phyloP scores from a whole-genome alignment of 2,113 vertebrate genomes.

The Pungitius pungitius region DNA sequence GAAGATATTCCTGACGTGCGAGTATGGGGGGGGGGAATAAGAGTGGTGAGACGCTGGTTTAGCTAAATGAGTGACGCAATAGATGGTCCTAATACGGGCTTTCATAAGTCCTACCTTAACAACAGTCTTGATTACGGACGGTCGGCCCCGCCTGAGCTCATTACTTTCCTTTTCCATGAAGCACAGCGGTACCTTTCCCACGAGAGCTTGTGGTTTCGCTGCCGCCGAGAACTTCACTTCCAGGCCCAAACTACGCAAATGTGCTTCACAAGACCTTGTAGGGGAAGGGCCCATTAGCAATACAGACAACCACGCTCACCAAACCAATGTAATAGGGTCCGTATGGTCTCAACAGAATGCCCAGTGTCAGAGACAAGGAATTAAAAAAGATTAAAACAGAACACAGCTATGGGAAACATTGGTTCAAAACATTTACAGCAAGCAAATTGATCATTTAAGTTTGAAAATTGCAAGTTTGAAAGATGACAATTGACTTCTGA shows the following conservation, averaged over 20 bases:
- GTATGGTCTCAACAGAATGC: neutral
- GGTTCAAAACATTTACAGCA: neutral
- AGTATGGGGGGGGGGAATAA: neutral
- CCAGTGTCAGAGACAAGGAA: neutral
- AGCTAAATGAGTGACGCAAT: neutral
- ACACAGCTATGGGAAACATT: neutral
- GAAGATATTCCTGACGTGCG: conserved; percentile 87
- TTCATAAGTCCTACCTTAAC: conserved; percentile 83
- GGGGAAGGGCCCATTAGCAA: conserved; percentile 1
- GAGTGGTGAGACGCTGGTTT: neutral
- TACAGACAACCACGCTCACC: neutral
- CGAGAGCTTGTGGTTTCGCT: conserved; percentile 77
- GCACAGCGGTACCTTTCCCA: conserved; percentile 90
- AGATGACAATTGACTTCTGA: neutral
- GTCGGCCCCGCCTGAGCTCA: conserved; percentile 87
- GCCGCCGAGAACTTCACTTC: conserved; percentile 84
- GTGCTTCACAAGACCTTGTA: conserved; percentile 85
- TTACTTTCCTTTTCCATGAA: conserved; percentile 93
- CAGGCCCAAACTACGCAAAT: conserved; percentile 86
- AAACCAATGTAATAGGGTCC: neutral
- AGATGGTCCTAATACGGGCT: neutral
- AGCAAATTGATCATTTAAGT: neutral
- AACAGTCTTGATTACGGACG: conserved; percentile 85
- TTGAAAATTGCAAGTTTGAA: neutral
- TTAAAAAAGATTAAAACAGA: neutral